Base-by-base conservation (phyloP, 2,113 vertebrate species). In the Cavia porcellus region DNA sequence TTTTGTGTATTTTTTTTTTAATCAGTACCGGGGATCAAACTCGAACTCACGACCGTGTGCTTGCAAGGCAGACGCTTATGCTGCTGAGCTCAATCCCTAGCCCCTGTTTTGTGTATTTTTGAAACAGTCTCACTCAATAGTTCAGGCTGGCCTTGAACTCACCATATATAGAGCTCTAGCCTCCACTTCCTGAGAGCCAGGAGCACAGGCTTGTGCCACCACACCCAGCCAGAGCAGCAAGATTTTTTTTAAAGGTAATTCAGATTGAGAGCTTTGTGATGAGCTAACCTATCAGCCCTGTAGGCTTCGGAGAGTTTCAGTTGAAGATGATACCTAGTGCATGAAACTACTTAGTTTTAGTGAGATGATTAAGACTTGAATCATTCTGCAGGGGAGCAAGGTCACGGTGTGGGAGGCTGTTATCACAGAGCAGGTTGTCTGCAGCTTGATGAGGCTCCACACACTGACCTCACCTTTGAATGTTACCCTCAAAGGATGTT, bases 341-440 rank as follows among this genome's bases (percentile, higher is more conserved):
- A 47, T 52, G 59, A 94, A 95, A 89, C 25, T n/a, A 83, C 61
- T 83, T 95, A 90, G 80, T 55, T 88, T 88, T 59, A 74, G 24
- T 79, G 28, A 17, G 66, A 95, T 61, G 22, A 83, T 68, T 84
- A 89, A 70, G 50, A 82, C 15, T 64, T 92, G 72, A 89, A 80
- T 77, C 68, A 94, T 50, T 57, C 8, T 13, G 7, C 7, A 38
- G 1, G 61, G 89, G 52, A 55, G 64, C 59, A 72, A 82, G 45
- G 25, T 66, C 93, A 72, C 6, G n/a, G 8, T 72, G 28, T 42
- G 22, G 66, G 45, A 66, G 11, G 50, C 1, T 75, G 47, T 84
- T 32, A 55, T 52, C 68, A 66, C 3, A 52, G 22, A 86, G 55
- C 14, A 20, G 42, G 50, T 84, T 80, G 38, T 68, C 89, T 89